Percentiles rank a stretch among this genome's conserved stretches.
Evolutionary conservation across 2,888 invertebrate species (phyloP).

Genomic region (Folsomia manolachei): DNA sequence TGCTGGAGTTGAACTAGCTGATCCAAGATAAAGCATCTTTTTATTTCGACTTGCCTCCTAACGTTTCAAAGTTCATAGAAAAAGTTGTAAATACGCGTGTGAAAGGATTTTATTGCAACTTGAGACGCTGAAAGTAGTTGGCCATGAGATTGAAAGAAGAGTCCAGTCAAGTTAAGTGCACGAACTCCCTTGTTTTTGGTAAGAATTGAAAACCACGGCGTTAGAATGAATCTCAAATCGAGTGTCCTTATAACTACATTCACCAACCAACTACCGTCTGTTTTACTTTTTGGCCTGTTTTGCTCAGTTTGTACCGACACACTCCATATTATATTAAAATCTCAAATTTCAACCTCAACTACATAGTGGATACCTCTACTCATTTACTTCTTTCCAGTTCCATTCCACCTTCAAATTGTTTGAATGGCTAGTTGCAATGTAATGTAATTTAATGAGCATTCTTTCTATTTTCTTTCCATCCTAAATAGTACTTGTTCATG

Average conservation of each 20-base stretch:
- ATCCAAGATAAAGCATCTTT: not conserved
- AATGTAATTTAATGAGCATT: too few relatives aligned
- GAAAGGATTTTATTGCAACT: conserved; percentile 21
- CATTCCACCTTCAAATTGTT: too few relatives aligned
- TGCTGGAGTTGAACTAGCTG: conserved; percentile 2
- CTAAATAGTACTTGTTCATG: not conserved
- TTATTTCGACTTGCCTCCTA: too few relatives aligned
- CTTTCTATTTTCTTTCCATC: too few relatives aligned
- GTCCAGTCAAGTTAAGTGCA: conserved; percentile 10
- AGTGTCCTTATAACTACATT: not conserved
- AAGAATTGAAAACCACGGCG: too few relatives aligned
- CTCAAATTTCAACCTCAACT: not conserved
- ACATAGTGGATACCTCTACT: not conserved
- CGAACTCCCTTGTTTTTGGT: not conserved
- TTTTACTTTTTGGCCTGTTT: too few relatives aligned
- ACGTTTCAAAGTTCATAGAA: conserved; percentile 11
- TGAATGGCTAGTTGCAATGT: too few relatives aligned
- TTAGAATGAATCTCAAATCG: not conserved
- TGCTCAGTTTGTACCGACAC: not conserved
- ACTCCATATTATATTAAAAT: not conserved
- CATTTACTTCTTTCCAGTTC: not conserved
- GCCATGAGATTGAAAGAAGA: conserved; percentile 28
- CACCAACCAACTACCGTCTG: too few relatives aligned
- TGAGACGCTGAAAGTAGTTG: conserved; percentile 31
- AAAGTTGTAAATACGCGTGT: conserved; percentile 20